Conservation (phyloP, 1,140 invertebrate species). For the Lepidurus apus region DNA sequence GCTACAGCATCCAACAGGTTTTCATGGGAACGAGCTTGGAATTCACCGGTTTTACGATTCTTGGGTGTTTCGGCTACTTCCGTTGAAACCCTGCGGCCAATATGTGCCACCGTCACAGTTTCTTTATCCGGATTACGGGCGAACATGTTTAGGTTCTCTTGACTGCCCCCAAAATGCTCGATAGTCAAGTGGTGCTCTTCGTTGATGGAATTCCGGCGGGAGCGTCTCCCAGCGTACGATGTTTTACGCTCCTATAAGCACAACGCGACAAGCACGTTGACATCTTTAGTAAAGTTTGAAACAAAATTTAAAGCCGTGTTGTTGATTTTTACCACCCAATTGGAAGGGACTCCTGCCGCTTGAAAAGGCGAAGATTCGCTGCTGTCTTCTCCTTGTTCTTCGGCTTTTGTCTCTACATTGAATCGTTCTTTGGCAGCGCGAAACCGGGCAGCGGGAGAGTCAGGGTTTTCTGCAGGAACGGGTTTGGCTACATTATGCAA, state of each 20-base stretch:
- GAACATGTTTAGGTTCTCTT: conserved; percentile 61
- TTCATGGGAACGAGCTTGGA: background rate
- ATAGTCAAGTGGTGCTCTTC: conserved; percentile 79
- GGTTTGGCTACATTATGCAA: conserved; percentile 52
- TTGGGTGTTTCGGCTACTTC: background rate
- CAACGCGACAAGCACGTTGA: conserved; percentile 64
- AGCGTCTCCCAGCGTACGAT: conserved; percentile 66
- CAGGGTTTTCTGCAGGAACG: conserved; percentile 27
- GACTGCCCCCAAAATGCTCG: conserved; percentile 82
- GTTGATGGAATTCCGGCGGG: conserved; percentile 72
- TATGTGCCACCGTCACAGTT: conserved; percentile 49
- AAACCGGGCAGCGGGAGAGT: conserved; percentile 47
- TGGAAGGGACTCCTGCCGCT: conserved; percentile 34
- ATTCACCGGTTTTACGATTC: background rate
- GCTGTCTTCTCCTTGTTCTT: conserved; percentile 54
- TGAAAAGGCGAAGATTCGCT: conserved; percentile 3
- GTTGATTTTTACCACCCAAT: conserved; percentile 29
- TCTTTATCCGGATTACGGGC: conserved; percentile 72
- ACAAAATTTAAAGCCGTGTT: background rate
- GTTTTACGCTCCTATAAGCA: conserved; percentile 54
- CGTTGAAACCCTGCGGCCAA: conserved; percentile 31
- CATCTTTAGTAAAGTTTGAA: background rate
- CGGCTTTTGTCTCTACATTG: conserved; percentile 57
- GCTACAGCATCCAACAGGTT: conserved; percentile 25
- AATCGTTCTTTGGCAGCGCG: conserved; percentile 56